Conservation (phyloP, 2,113 vertebrate genomes). For the Lepus europaeus region DNA sequence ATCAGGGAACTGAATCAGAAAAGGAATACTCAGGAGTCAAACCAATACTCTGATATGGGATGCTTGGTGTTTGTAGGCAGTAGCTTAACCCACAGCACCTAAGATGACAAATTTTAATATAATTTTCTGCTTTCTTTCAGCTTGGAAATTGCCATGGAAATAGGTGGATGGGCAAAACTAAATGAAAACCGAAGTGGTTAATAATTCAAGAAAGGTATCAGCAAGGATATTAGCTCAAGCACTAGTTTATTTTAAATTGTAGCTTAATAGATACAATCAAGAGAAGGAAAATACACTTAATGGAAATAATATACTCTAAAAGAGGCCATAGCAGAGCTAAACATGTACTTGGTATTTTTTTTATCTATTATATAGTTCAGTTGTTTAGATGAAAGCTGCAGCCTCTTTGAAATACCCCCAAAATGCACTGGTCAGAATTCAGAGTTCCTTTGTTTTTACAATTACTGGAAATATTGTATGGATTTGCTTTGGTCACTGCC, state of each 20-base stretch:
- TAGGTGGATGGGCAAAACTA: constrained; percentile 78
- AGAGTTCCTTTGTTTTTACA: constrained; percentile 20
- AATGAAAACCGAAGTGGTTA: constrained; percentile 77
- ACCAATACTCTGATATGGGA: too few species aligned
- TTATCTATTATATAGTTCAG: constrained; percentile 6
- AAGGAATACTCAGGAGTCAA: too few species aligned
- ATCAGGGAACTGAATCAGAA: too few species aligned
- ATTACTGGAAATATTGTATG: neutral
- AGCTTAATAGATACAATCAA: constrained; percentile 71
- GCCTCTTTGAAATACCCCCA: neutral
- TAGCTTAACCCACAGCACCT: neutral
- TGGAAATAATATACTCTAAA: neutral
- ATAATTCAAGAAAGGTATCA: constrained; percentile 77
- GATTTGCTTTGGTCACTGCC: neutral
- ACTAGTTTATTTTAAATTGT: constrained; percentile 51
- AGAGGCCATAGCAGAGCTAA: constrained; percentile 38
- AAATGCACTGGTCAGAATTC: constrained; percentile 42
- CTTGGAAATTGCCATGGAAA: constrained; percentile 72
- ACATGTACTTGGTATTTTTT: constrained; percentile 32
- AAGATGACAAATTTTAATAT: constrained; percentile 45
- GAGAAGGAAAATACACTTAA: constrained; percentile 60
- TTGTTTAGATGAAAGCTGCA: constrained; percentile 25
- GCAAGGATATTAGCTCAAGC: constrained; percentile 66
- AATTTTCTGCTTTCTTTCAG: constrained; percentile 66
- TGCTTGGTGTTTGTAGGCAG: too few species aligned